These are phyloP conservation scores for Delphinapterus leucas DNA, from an alignment of 2,113 vertebrate genomes.

Conservation along the genomic window DNA sequence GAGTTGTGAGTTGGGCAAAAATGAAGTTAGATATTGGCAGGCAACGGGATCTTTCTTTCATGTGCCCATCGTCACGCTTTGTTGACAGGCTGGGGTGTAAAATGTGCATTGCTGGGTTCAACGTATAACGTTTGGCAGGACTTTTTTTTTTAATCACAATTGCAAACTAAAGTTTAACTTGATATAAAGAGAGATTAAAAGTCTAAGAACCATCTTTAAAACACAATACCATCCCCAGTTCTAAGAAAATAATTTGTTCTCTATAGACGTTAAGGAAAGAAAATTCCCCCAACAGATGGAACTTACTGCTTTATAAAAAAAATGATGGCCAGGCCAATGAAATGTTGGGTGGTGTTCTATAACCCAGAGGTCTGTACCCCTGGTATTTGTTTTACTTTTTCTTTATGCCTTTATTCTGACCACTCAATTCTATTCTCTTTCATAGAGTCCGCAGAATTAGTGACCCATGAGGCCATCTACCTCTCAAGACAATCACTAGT, in stretches of 20 bases:
- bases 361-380: neutral
- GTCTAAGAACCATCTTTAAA: neutral
- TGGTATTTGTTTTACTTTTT: neutral
- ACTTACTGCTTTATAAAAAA: neutral
- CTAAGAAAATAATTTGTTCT: neutral
- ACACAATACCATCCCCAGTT: neutral
- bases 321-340: neutral
- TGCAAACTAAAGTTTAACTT: neutral
- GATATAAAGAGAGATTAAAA: neutral
- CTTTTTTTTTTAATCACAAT: neutral
- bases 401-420: neutral
- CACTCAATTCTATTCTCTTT: neutral
- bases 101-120: neutral
- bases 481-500: neutral
- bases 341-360: neutral
- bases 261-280: neutral
- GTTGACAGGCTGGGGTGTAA: neutral
- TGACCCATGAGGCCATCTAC: neutral
- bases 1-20: neutral
- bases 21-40: neutral
- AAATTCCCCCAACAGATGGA: neutral
- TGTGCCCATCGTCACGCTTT: rapidly evolving
- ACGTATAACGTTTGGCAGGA: neutral
- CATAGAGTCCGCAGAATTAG: neutral
- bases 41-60: neutral